Evolutionary conservation across 64 coral and sea anemone species (phyloP).

Genomic region (Actinia tenebrosa): DNA sequence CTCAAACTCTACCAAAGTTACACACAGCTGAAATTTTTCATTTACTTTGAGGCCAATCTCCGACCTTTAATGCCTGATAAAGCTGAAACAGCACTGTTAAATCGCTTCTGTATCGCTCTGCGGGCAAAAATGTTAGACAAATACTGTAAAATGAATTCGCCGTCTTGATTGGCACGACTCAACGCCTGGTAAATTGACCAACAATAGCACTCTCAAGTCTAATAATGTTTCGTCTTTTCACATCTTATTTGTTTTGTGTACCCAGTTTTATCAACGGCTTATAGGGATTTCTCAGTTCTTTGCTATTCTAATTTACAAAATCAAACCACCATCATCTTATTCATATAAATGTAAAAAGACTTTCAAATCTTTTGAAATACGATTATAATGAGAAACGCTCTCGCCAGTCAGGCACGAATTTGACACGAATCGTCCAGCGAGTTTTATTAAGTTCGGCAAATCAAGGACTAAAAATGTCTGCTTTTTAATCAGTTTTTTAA

Average conservation of each 20-base stretch:
- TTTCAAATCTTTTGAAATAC: neutral
- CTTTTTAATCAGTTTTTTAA: neutral
- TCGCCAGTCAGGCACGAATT: neutral
- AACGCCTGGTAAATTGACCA: constrained; percentile 8
- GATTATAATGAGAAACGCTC: neutral
- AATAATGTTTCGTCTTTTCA: constrained; percentile 17
- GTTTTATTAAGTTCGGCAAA: constrained; percentile 6
- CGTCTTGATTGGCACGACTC: neutral
- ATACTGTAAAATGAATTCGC: neutral
- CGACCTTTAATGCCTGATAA: constrained; percentile 6
- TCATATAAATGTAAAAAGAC: neutral
- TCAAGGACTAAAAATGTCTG: constrained; percentile 3
- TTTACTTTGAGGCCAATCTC: constrained; percentile 20
- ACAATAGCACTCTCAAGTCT: neutral
- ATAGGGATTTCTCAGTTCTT: neutral
- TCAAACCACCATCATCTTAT: neutral
- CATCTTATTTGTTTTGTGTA: neutral
- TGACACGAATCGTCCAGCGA: neutral
- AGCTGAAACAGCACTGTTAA: neutral
- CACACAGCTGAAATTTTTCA: constrained; percentile 16
- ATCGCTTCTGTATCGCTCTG: neutral
- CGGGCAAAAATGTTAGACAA: constrained; percentile 7
- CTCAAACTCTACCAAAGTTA: constrained; percentile 1
- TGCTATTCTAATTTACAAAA: constrained; percentile 18
- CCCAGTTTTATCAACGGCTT: neutral